Evolutionary conservation across 2,797 vertebrate genomes (phyloP).

Genomic region (Mormyrops boulengeri): DNA sequence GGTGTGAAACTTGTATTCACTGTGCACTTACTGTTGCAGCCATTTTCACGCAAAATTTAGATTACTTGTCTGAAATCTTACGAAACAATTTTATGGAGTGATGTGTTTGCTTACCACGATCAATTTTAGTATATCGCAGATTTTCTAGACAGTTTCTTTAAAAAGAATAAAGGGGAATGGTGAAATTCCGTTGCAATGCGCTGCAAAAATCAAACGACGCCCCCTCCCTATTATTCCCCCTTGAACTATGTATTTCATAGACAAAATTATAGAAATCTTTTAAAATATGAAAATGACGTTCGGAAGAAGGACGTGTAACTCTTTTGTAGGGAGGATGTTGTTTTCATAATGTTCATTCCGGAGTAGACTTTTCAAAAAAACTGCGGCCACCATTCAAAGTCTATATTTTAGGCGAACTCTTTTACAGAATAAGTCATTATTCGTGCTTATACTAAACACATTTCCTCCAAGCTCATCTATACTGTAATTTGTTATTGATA

Average conservation of each 20-base stretch:
- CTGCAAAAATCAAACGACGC: background rate
- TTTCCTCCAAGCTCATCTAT: background rate
- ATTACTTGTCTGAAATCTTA: background rate
- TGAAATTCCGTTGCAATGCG: background rate
- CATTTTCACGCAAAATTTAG: background rate
- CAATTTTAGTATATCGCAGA: background rate
- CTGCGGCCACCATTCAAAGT: background rate
- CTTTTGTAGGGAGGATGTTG: background rate
- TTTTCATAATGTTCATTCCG: background rate
- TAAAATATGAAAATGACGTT: background rate
- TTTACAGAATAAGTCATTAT: background rate
- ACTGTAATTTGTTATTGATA: background rate
- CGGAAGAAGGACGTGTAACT: background rate
- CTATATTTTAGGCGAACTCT: background rate
- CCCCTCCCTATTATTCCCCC: background rate
- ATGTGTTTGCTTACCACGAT: background rate
- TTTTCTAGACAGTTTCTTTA: background rate
- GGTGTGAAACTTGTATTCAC: slow-evolving; percentile 6
- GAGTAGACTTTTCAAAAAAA: background rate
- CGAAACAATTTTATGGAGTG: background rate
- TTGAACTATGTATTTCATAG: background rate
- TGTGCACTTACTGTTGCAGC: background rate
- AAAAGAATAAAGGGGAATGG: background rate
- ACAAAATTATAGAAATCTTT: background rate
- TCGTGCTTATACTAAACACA: background rate